Base-by-base conservation (phyloP, 2,797 vertebrate genomes). In the Rhyacichthys aspro region DNA sequence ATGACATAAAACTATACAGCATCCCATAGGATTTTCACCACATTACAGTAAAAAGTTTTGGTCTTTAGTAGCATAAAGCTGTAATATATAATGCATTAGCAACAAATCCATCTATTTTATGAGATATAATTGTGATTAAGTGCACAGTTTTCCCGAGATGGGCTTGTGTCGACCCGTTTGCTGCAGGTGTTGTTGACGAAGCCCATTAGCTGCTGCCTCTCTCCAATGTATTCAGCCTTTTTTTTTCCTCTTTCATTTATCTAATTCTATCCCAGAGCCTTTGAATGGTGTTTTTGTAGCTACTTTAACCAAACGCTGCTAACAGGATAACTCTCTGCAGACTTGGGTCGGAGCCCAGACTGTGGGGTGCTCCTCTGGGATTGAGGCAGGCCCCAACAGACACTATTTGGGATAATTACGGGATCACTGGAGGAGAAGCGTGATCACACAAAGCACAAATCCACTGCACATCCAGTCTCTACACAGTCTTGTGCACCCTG, bases 361-460 rank as follows among this genome's bases (percentile, higher is more conserved):
- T 54, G 47, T 59, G 39, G 68, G 73, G 58, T 32, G 56, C 28
- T 72, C 74, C 70, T 6, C 32, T 42, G 79, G 67, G 75, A 79
- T 28, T 0, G n/a, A 75, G 60, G 61, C 69, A 42, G 64, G 62
- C 67, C 76, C 76, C 73, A 64, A 9, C 58, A 75, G 80, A 79
- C 80, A 63, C 55, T 53, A 59, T 86, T 68, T 81, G 58, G 76
- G 60, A 81, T 82, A 85, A 87, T 88, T 84, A 84, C 66, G 74
- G 70, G 45, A 57, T 44, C 47, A 68, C 61, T 76, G 36, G 68
- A 69, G 68, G 71, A 81, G 62, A 76, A 15, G 45, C 59, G 67
- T 39, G 68, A 74, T 81, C 49, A 15, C 68, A 67, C 15, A 6
- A 52, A 9, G 16, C 56, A 38, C 48, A 36, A n/a, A 32, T 23